Evolutionary conservation across 2,797 vertebrate genomes (phyloP).

Genomic region (Thaleichthys pacificus): DNA sequence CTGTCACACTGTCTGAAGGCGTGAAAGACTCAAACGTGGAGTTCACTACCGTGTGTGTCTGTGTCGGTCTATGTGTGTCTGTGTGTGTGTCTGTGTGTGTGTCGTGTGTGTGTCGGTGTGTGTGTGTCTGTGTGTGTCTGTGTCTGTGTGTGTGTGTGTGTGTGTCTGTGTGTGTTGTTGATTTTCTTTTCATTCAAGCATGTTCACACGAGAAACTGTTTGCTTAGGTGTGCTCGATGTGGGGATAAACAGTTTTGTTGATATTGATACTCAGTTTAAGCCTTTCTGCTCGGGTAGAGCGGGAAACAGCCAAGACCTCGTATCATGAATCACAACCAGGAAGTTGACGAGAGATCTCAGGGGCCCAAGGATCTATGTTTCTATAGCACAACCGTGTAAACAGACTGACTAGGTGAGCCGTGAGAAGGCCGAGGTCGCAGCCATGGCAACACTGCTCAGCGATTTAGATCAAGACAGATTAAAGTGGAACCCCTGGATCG

Average conservation of each 20-base stretch:
- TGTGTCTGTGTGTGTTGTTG: conserved; percentile 9
- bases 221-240: background rate
- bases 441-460: conserved; percentile 20
- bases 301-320: background rate
- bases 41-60: too few relatives aligned
- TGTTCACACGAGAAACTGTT: background rate
- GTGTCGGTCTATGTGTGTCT: too few relatives aligned
- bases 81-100: too few relatives aligned
- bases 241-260: background rate
- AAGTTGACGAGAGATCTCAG: background rate
- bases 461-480: conserved; percentile 33
- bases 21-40: too few relatives aligned
- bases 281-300: background rate
- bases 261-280: background rate
- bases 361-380: conserved; percentile 15
- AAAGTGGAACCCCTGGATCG: conserved; percentile 29
- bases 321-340: conserved; percentile 14
- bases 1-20: too few relatives aligned
- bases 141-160: background rate
- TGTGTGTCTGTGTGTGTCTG: too few relatives aligned
- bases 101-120: too few relatives aligned
- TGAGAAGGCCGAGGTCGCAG: background rate
- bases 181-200: background rate
- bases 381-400: conserved; percentile 34
- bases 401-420: conserved; percentile 25